These are phyloP conservation scores for Gulo gulo DNA, from an alignment of 2,113 vertebrate genomes.

Conservation along the genomic window DNA sequence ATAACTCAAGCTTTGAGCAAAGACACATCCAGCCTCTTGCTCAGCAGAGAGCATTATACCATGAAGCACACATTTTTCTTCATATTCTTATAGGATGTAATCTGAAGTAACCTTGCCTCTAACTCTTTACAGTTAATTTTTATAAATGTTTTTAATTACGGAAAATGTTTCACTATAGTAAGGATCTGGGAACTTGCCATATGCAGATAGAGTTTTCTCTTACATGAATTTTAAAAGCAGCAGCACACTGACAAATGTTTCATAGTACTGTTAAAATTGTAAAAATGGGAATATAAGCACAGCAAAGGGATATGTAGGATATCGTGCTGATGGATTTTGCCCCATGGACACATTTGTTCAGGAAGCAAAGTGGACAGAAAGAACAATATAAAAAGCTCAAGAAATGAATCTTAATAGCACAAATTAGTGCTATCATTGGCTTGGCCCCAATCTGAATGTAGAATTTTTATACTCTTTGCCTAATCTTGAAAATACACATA, in stretches of 20 bases:
- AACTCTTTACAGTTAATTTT: conserved; percentile 67
- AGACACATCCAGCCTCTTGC: conserved; percentile 38
- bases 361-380: conserved; percentile 4
- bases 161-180: conserved; percentile 44
- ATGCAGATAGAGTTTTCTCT: conserved; percentile 25
- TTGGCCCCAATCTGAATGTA: background rate
- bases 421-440: background rate
- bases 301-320: background rate
- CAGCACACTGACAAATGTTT: background rate
- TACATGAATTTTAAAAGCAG: conserved; percentile 37
- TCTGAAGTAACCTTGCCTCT: conserved; percentile 57
- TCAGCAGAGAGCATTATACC: conserved; percentile 35
- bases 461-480: background rate
- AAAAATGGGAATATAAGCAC: background rate
- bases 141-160: conserved; percentile 70
- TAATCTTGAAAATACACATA: background rate
- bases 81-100: conserved; percentile 49
- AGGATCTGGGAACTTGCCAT: conserved; percentile 3
- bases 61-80: conserved; percentile 51
- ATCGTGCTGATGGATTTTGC: background rate
- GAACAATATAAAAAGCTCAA: background rate
- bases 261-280: background rate
- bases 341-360: background rate
- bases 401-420: background rate
- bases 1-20: conserved; percentile 66